Percentiles rank a stretch among this genome's conserved stretches.
Conservation (phyloP, 2,113 vertebrate species). For the Larimichthys polyactis region DNA sequence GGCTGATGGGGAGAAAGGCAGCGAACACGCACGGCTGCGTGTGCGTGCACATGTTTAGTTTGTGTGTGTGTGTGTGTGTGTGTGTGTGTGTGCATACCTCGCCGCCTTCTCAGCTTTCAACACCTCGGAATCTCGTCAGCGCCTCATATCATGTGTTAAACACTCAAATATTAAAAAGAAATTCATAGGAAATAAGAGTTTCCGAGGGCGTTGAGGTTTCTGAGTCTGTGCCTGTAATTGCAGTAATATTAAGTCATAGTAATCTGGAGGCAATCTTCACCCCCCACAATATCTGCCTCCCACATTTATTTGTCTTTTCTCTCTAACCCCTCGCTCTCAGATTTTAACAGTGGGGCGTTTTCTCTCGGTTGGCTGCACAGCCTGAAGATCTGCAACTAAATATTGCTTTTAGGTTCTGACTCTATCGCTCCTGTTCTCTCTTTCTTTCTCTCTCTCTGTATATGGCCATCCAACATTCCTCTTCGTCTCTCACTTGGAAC, state of each 20-base stretch:
- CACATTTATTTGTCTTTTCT: constrained; percentile 11
- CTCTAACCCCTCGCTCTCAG: background rate
- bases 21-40: background rate
- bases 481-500: constrained; percentile 75
- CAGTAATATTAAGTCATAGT: background rate
- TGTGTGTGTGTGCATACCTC: constrained; percentile 17
- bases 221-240: background rate
- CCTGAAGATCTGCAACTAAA: constrained; percentile 32
- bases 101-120: constrained; percentile 43
- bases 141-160: constrained; percentile 17
- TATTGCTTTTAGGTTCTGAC: constrained; percentile 26
- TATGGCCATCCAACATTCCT: constrained; percentile 76
- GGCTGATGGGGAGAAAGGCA: constrained; percentile 24
- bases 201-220: background rate
- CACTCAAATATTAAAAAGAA: constrained; percentile 16
- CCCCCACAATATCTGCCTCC: background rate
- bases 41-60: constrained; percentile 15
- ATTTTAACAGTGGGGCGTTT: constrained; percentile 4
- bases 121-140: constrained; percentile 23
- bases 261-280: background rate
- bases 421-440: constrained; percentile 2
- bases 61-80: background rate
- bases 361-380: constrained; percentile 10
- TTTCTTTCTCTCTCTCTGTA: constrained; percentile 31
- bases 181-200: constrained; percentile 6